Conservation (phyloP, 2,888 invertebrate genomes). For the Thera obeliscata region DNA sequence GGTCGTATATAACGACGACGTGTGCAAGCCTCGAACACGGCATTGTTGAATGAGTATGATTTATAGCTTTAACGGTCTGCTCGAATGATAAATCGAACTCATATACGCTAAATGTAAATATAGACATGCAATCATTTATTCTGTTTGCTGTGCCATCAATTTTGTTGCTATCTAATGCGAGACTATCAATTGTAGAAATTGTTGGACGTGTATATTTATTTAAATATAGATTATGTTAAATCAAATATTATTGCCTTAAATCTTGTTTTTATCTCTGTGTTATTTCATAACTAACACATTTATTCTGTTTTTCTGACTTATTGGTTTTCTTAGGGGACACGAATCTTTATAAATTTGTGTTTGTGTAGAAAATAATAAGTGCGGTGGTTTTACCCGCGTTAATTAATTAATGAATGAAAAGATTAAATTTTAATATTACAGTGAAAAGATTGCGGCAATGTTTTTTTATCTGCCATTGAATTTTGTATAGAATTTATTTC, state of each 20-base stretch:
- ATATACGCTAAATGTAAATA: constrained; percentile 69
- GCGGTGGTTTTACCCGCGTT: too few relatives aligned
- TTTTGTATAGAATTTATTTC: too few relatives aligned
- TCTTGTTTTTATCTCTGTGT: neutral
- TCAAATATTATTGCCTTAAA: neutral
- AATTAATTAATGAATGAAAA: too few relatives aligned
- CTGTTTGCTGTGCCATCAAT: constrained; percentile 61
- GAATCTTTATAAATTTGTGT: too few relatives aligned
- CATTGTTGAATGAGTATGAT: constrained; percentile 72
- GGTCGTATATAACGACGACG: constrained; percentile 68
- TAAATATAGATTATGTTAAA: neutral
- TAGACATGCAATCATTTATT: constrained; percentile 67
- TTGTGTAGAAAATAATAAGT: too few relatives aligned
- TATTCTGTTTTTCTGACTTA: too few relatives aligned
- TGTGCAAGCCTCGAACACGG: constrained; percentile 54
- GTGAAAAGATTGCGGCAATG: too few relatives aligned
- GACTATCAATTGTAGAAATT: constrained; percentile 44
- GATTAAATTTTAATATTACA: too few relatives aligned
- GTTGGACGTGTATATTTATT: constrained; percentile 38
- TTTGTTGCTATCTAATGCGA: constrained; percentile 47
- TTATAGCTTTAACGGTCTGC: constrained; percentile 66
- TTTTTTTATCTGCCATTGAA: too few relatives aligned
- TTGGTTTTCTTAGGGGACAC: too few relatives aligned
- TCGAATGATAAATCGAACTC: constrained; percentile 72
- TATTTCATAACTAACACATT: too few relatives aligned